Percentiles rank a stretch among this genome's conserved stretches.
Evolutionary conservation across 2,888 invertebrate genomes (phyloP).

Genomic region (Phortica okadai): DNA sequence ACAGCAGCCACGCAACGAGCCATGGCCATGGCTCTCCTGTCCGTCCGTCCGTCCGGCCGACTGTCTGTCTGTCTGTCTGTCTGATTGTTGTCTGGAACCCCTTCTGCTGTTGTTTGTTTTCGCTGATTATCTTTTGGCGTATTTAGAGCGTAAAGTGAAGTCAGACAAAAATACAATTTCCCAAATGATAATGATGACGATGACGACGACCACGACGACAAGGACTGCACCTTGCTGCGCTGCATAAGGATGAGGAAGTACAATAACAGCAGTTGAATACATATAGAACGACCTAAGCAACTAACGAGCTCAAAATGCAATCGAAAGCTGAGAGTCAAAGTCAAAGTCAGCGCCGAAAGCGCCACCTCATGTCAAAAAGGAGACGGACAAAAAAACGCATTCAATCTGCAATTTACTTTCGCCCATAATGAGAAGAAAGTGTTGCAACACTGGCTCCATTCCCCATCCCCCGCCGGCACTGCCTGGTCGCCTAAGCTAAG

Average conservation of each 20-base stretch:
- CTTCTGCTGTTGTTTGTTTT: slow-evolving; percentile 59
- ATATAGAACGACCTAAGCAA: neutral
- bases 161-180: slow-evolving; percentile 60
- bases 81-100: slow-evolving; percentile 13
- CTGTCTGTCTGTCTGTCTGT: slow-evolving; percentile 6
- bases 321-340: neutral
- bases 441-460: too few species aligned
- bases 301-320: neutral
- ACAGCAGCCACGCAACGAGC: slow-evolving; percentile 46
- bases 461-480: too few species aligned
- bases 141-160: slow-evolving; percentile 75
- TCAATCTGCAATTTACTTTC: neutral
- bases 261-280: neutral
- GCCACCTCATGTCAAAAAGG: neutral
- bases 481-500: too few species aligned
- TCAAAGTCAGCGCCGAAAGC: neutral
- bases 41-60: slow-evolving; percentile 35
- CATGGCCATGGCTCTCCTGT: slow-evolving; percentile 40
- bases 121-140: slow-evolving; percentile 73
- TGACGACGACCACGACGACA: slow-evolving; percentile 36
- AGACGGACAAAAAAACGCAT: neutral
- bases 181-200: slow-evolving; percentile 56
- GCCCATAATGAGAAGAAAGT: neutral
- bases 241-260: neutral
- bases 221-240: slow-evolving; percentile 31